Evolutionary conservation across 2,113 vertebrate genomes (phyloP), one percentile per base, ranked within the genome.

Genomic region (Origma solitaria): DNA sequence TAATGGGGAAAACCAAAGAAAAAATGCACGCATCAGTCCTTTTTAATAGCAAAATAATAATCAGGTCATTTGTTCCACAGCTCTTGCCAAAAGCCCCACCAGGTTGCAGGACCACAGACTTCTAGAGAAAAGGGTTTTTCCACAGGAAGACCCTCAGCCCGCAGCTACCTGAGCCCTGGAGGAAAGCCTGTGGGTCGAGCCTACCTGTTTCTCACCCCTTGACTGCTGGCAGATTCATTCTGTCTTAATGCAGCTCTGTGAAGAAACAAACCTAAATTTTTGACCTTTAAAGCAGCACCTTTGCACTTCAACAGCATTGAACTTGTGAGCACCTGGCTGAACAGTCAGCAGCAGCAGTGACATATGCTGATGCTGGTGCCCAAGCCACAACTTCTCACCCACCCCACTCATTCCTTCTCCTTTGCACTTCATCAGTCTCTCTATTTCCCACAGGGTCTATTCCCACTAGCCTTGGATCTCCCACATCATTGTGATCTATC

Each of bases 361-460:
- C 27, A 35, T 42, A 51, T 47, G 15, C 22, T 47, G 35, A 19
- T 28, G n/a, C 4, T n/a, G 33, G 25, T 54, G 22, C 6, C 56
- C 22, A 31, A 64, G 28, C 19, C 19, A 38, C 30, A 44, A 60
- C 5, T 78, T 82, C 49, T 78, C 31, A 64, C 6, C 13, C 25
- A 20, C 3, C 0, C 4, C 3, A 27, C 22, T 71, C 7, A 1
- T 56, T 38, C n/a, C 23, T 78, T 53, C 58, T 57, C 42, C 28
- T 71, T 61, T n/a, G 15, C 8, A 2, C 25, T 80, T 56, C 0
- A 0, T 22, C 10, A 3, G 30, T 38, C 20, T 47, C 17, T 1
- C 0, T 16, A 22, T 42, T 42, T 71, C 33, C 73, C n/a, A 37
- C 17, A 37, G 17, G 9, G n/a, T n/a, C n/a, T n/a, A n/a, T n/a